These are phyloP conservation scores for Mola mola DNA, from an alignment of 2,113 vertebrate genomes.

Conservation along the genomic window DNA sequence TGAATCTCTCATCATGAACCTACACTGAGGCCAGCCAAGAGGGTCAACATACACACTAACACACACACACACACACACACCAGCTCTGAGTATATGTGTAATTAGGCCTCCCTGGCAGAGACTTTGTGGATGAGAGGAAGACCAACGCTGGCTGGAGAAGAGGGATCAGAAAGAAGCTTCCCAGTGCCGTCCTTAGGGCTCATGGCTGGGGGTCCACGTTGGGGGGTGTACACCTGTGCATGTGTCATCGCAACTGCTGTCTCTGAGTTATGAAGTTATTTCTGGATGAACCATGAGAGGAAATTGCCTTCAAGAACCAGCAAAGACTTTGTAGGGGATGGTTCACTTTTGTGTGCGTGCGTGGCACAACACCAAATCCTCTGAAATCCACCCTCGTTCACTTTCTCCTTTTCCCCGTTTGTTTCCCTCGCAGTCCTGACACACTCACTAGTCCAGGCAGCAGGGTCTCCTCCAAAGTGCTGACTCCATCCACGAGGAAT, in stretches of 20 bases:
- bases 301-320: conserved; percentile 45
- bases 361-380: conserved; percentile 38
- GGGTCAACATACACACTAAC: neutral
- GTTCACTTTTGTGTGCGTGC: conserved; percentile 23
- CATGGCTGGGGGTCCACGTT: conserved; percentile 48
- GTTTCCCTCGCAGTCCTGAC: conserved; percentile 43
- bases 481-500: conserved; percentile 67
- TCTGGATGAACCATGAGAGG: conserved; percentile 38
- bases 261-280: conserved; percentile 44
- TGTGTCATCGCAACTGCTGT: conserved; percentile 38
- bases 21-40: conserved; percentile 14
- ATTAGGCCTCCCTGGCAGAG: conserved; percentile 55
- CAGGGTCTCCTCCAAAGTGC: conserved; percentile 48
- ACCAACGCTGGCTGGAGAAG: conserved; percentile 39
- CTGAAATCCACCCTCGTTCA: conserved; percentile 19
- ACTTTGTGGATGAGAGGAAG: conserved; percentile 36
- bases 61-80: conserved; percentile 6
- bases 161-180: conserved; percentile 34
- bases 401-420: conserved; percentile 30
- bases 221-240: conserved; percentile 53
- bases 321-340: conserved; percentile 14
- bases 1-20: conserved; percentile 27
- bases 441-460: conserved; percentile 52
- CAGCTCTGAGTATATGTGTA: conserved; percentile 15
- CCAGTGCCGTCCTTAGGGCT: conserved; percentile 39